Base-by-base conservation (phyloP, 1,140 invertebrate genomes). In the Ridgeia piscesae region DNA sequence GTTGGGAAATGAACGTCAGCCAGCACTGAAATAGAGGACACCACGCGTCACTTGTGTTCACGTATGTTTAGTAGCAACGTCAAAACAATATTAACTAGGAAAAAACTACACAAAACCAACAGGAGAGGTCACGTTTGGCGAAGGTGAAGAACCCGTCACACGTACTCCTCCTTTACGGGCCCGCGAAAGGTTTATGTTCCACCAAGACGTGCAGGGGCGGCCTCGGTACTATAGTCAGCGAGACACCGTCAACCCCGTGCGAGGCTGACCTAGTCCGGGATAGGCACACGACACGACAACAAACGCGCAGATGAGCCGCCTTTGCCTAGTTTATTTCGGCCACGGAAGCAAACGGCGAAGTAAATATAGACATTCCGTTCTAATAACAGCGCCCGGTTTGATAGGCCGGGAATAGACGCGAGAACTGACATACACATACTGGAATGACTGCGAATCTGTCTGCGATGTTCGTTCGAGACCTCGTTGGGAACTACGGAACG, bases 1-100 rank as follows among this genome's bases (percentile, higher is more conserved):
- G 96, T 94, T 91, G 96, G 96, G 93, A 96, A 96, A 93, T 96
- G 95, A 77, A 95, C 96, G 95, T 96, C 96, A 31, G 96, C 96
- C 42, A 96, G 94, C 58, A 96, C 96, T 96, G 93, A 91, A 94
- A 94, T 93, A 88, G 88, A 92, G 93, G 77, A 94, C 58, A 93
- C 31, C 31, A 90, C 0, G 27, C 17, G 17, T 77, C 17, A 31
- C 27, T 77, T 90, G n/a, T 90, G n/a, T 90, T 4, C 89, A 89
- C 34, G 34, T 33, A 89, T 9, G 14, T 33, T 4, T 89, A 89
- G 34, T 89, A 89, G 34, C 14, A 14, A 89, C n/a, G 14, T 89
- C 34, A 89, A 33, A 89, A 4, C 89, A 4, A 89, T 42, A n/a
- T 42, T 90, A 35, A n/a, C n/a, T 42, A 8, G 35, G 21, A 90